Percentiles rank a stretch among this genome's conserved stretches.
Evolutionary conservation across 2,113 vertebrate species (phyloP).

Genomic region (Phoxinus phoxinus): DNA sequence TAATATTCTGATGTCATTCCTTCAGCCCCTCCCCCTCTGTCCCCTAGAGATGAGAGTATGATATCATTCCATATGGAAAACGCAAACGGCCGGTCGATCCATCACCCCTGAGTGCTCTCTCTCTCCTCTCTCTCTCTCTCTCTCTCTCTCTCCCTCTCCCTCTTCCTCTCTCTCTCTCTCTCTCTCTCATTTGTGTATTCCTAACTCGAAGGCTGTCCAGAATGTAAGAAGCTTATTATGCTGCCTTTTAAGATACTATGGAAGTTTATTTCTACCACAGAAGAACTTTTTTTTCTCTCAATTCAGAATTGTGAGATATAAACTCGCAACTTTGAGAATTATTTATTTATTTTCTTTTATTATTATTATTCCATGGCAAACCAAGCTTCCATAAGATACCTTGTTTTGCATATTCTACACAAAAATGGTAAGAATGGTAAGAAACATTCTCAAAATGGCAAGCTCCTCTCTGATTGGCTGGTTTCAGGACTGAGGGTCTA

Average conservation of each 20-base stretch:
- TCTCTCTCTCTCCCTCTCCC: neutral
- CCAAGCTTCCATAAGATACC: too few relatives aligned
- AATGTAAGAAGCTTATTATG: conserved; percentile 20
- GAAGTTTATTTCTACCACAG: neutral
- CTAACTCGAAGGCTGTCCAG: neutral
- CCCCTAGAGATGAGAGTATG: conserved; percentile 48
- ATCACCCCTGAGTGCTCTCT: conserved; percentile 28
- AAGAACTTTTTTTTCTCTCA: too few relatives aligned
- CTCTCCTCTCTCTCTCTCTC: neutral
- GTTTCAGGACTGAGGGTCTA: neutral
- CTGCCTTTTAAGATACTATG: neutral
- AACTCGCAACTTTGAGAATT: too few relatives aligned
- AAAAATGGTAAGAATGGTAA: neutral
- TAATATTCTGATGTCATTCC: conserved; percentile 62
- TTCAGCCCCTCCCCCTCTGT: conserved; percentile 10
- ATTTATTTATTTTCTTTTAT: too few relatives aligned
- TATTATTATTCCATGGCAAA: too few relatives aligned
- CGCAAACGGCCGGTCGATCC: neutral
- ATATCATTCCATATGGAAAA: conserved; percentile 55
- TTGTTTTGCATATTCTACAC: neutral
- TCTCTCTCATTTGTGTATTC: neutral
- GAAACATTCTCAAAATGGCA: neutral
- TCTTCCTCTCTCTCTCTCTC: neutral
- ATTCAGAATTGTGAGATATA: too few relatives aligned
- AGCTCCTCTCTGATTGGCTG: neutral